Evolutionary conservation across 2,888 invertebrate species (phyloP), one percentile per base, ranked within the genome.

Genomic region (Ophraella communa): DNA sequence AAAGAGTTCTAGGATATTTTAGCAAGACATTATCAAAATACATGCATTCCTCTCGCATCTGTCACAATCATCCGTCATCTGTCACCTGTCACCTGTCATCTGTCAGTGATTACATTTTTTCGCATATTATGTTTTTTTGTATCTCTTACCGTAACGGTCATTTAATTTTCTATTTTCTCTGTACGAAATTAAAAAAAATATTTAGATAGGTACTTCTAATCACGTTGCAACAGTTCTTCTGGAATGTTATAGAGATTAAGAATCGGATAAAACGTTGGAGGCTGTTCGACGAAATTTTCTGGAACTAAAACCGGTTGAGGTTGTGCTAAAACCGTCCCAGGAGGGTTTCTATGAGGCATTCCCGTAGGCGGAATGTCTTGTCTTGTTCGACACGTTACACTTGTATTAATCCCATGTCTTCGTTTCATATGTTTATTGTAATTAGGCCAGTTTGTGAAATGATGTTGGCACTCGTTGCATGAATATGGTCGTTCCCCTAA

Each of bases 401-500:
- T 82, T 2, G 83, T 83, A 70, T 83, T 82, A 57, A 83, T 83
- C 33, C 88, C 88, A 67, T 91, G 91, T 24, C 91, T 83, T 23
- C 92, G 82, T 80, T 91, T 92, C 89, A 92, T 91, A 76, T 92
- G 92, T 73, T 92, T 92, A 74, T 92, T 92, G 74, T 91, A 92
- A 81, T 92, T 92, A 0, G 92, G 91, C 91, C 92, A 92, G 77
- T 92, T 92, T 0, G 91, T 91, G 71, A 92, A 92, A 74, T 91
- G 87, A 76, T 88, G 88, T 60, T 89, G 87, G 74, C 92, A 93
- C 67, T 89, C 87, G 33, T 87, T 79, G 73, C 92, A 93, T 0
- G 88, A 87, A 76, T 92, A 92, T 0, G 92, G 92, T 30, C 91
- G 86, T 35, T 88, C 89, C 0, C 77, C 74, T 72, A 30, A 52